Conservation (phyloP, 1,140 invertebrate species). For the Panagrolaimus sp. region DNA sequence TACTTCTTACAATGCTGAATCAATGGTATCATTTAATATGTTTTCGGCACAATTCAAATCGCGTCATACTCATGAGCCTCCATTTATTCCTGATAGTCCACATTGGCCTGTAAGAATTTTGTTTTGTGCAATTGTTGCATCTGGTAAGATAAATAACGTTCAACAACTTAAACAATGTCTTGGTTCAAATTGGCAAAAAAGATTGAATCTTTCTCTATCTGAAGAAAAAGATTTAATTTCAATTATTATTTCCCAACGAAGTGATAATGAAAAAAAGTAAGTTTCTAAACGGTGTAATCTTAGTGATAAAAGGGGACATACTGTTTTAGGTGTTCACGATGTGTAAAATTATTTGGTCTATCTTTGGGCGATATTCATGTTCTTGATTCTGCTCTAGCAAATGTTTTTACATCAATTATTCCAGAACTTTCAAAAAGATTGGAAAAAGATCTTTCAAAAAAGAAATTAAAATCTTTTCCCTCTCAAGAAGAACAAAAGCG, state of each 20-base stretch:
- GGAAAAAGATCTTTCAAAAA: not conserved
- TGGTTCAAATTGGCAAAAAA: not conserved
- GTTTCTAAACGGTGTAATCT: no score
- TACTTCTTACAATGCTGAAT: not conserved
- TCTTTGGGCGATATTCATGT: no score
- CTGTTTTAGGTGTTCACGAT: no score
- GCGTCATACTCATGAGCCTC: not conserved
- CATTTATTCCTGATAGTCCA: not conserved
- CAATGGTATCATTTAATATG: not conserved
- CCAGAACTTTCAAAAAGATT: not conserved
- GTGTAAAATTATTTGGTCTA: no score
- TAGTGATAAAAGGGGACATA: no score
- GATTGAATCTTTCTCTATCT: not conserved
- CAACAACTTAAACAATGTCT: not conserved
- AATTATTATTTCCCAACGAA: no score
- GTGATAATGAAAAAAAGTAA: no score
- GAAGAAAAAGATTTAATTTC: not conserved
- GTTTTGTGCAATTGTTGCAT: not conserved
- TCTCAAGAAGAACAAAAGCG: constrained; percentile 2
- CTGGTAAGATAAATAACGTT: not conserved
- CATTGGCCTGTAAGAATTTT: not conserved
- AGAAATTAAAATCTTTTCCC: constrained; percentile 8
- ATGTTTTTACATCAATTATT: no score
- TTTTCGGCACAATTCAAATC: not conserved
- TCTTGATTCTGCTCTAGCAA: no score